Evolutionary conservation across 2,797 vertebrate genomes (phyloP).

Genomic region (Acrossocheilus fasciatus): DNA sequence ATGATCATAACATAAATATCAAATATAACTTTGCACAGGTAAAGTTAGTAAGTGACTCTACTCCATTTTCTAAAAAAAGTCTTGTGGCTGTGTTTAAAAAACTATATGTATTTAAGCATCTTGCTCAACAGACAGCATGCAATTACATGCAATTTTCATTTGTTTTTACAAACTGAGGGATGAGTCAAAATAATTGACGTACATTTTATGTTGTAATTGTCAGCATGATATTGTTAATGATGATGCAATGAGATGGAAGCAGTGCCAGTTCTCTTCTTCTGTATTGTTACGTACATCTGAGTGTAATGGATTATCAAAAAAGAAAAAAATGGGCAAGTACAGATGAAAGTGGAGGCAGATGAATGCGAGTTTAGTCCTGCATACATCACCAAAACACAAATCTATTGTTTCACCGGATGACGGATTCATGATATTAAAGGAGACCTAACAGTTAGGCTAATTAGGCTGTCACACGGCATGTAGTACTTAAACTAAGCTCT

Average conservation of each 20-base stretch:
- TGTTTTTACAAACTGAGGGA: not conserved
- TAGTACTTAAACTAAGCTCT: not conserved
- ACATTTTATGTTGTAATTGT: not conserved
- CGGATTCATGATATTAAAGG: not conserved
- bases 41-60: not conserved
- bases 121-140: not conserved
- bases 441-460: not conserved
- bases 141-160: not conserved
- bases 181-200: not conserved
- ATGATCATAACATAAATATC: not conserved
- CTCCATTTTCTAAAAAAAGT: not conserved
- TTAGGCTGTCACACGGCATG: not conserved
- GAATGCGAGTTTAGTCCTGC: not conserved
- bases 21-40: not conserved
- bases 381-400: not conserved
- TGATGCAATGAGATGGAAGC: not conserved
- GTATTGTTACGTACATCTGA: not conserved
- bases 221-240: not conserved
- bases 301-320: not conserved
- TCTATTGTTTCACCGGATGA: not conserved
- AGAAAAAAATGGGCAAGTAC: not conserved
- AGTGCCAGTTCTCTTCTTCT: not conserved
- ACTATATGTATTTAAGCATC: not conserved
- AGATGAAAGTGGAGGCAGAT: not conserved
- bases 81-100: not conserved